Evolutionary conservation across 2,888 invertebrate species (phyloP).

Genomic region (Nomada ruficornis): DNA sequence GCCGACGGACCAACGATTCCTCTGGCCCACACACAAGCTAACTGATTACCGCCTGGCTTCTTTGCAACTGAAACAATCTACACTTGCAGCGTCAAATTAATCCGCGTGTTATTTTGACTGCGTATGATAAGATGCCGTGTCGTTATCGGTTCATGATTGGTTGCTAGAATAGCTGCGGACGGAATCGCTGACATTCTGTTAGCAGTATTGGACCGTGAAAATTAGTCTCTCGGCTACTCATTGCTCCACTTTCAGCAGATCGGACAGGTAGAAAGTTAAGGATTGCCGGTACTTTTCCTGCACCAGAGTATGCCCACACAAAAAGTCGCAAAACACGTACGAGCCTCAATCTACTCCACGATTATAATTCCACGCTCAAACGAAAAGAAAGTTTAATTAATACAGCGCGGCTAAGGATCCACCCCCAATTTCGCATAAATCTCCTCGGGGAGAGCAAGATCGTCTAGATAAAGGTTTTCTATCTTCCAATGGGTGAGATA

Average conservation of each 20-base stretch:
- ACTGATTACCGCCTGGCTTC: background rate
- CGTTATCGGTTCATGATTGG: background rate
- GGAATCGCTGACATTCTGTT: background rate
- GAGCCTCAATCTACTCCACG: too few relatives aligned
- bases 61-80: background rate
- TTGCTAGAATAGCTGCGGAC: background rate
- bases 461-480: background rate
- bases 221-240: background rate
- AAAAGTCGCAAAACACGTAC: background rate
- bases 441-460: background rate
- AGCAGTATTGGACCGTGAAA: conserved; percentile 9
- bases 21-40: too few relatives aligned
- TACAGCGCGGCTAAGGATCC: too few relatives aligned
- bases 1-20: too few relatives aligned
- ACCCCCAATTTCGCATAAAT: background rate
- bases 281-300: background rate
- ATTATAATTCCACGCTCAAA: too few relatives aligned
- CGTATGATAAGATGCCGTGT: background rate
- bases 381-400: too few relatives aligned
- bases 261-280: background rate
- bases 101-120: background rate
- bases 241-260: conserved; percentile 3
- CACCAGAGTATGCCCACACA: background rate
- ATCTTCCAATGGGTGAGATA: background rate
- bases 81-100: background rate